phyloP scores from a whole-genome alignment of 1,140 invertebrate species.

The Micrasema minimum region DNA sequence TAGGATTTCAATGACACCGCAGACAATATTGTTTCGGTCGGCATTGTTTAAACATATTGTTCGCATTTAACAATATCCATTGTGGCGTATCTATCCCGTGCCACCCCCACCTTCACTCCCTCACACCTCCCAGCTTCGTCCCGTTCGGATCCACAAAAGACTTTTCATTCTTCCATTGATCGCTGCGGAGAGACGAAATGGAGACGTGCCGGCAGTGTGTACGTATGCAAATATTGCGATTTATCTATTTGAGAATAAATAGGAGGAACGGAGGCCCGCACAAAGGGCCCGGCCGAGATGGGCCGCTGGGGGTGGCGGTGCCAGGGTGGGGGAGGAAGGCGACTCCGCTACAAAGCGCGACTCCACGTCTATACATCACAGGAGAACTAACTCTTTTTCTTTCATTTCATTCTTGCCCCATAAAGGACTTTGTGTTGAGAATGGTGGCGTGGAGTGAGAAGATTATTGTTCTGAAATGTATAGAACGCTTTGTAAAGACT shows the following conservation, averaged over 20 bases:
- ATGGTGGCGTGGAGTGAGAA: conserved; percentile 53
- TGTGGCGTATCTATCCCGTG: conserved; percentile 45
- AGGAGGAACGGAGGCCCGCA: conserved; percentile 35
- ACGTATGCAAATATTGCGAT: conserved; percentile 54
- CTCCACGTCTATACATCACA: conserved; percentile 53
- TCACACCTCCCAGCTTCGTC: conserved; percentile 1
- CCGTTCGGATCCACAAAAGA: conserved; percentile 48
- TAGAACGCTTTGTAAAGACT: conserved; percentile 55
- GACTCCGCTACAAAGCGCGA: conserved; percentile 44
- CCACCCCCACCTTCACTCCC: conserved; percentile 24
- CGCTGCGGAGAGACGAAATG: conserved; percentile 29
- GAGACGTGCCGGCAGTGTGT: conserved; percentile 25
- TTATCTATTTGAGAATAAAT: conserved; percentile 54
- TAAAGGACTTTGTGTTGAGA: conserved; percentile 55
- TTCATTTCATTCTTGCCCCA: conserved; percentile 55
- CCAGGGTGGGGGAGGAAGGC: conserved; percentile 18
- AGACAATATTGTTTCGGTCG: conserved; percentile 54
- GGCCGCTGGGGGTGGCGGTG: conserved; percentile 13
- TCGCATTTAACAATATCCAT: conserved; percentile 53
- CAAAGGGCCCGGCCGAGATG: conserved; percentile 21
- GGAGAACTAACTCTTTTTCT: conserved; percentile 55
- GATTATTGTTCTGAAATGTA: conserved; percentile 55
- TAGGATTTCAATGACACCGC: conserved; percentile 53
- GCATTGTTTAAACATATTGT: conserved; percentile 54
- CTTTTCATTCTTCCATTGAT: conserved; percentile 51